phyloP scores from a whole-genome alignment of 2,888 invertebrate species.

The Pseudanteris insignis region DNA sequence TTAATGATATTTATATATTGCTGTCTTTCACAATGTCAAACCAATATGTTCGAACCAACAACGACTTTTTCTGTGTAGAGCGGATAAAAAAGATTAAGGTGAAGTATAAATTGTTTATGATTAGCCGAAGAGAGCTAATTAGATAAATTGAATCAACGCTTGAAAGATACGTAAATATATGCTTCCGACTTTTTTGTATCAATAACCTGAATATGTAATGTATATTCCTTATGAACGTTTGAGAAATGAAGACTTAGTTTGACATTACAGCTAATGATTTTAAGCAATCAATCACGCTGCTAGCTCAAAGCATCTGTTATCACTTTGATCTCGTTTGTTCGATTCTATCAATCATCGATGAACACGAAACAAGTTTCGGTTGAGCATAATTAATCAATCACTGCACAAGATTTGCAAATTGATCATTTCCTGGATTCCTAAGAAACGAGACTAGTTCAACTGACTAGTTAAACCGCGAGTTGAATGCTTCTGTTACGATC shows the following conservation, averaged over 20 bases:
- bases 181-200: slow-evolving; percentile 6
- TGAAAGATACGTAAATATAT: slow-evolving; percentile 9
- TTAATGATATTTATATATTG: too few relatives aligned
- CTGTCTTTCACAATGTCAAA: too few relatives aligned
- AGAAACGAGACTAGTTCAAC: not conserved
- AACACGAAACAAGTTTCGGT: slow-evolving; percentile 6
- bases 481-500: slow-evolving; percentile 7
- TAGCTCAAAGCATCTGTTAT: slow-evolving; percentile 28
- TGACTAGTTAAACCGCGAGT: not conserved
- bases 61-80: too few relatives aligned
- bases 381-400: slow-evolving; percentile 37
- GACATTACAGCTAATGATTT: slow-evolving; percentile 17
- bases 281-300: slow-evolving; percentile 29
- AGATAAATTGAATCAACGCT: too few relatives aligned
- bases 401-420: slow-evolving; percentile 16
- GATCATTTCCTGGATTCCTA: slow-evolving; percentile 11
- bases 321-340: slow-evolving; percentile 41
- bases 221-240: slow-evolving; percentile 8
- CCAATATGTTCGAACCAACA: too few relatives aligned
- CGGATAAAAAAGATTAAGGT: too few relatives aligned
- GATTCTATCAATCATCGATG: slow-evolving; percentile 36
- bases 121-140: too few relatives aligned
- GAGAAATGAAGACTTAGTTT: slow-evolving; percentile 14
- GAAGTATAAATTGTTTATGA: too few relatives aligned
- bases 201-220: slow-evolving; percentile 3